These are phyloP conservation scores for Eupithecia insigniata DNA, from an alignment of 2,888 invertebrate species.

Conservation along the genomic window DNA sequence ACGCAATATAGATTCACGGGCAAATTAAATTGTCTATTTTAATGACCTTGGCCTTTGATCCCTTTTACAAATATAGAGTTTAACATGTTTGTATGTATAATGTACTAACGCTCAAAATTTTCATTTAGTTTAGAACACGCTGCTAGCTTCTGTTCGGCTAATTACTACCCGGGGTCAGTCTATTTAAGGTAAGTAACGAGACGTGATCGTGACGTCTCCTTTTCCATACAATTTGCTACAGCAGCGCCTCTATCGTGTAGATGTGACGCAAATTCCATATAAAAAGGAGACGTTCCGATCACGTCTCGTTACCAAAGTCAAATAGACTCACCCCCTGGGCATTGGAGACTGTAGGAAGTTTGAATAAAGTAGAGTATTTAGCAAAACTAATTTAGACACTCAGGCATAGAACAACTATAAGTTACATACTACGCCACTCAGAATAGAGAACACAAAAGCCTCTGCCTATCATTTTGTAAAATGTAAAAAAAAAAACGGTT, in stretches of 20 bases:
- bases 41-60: conserved; percentile 8
- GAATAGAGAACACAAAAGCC: not conserved
- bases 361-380: not conserved
- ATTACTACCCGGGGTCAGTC: not conserved
- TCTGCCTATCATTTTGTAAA: not conserved
- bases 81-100: not conserved
- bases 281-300: not conserved
- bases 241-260: not conserved
- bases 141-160: not conserved
- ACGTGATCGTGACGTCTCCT: no score
- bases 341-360: not conserved
- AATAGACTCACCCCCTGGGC: no score
- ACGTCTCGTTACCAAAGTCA: no score
- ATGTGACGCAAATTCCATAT: not conserved
- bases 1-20: not conserved
- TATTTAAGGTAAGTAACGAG: no score
- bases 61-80: not conserved
- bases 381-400: not conserved
- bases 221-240: not conserved
- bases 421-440: not conserved
- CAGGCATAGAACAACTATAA: not conserved
- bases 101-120: not conserved
- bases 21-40: not conserved
- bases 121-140: not conserved
- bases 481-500: not conserved